These are phyloP conservation scores for Drosophila quinaria DNA, from an alignment of 2,888 invertebrate species.

Conservation along the genomic window DNA sequence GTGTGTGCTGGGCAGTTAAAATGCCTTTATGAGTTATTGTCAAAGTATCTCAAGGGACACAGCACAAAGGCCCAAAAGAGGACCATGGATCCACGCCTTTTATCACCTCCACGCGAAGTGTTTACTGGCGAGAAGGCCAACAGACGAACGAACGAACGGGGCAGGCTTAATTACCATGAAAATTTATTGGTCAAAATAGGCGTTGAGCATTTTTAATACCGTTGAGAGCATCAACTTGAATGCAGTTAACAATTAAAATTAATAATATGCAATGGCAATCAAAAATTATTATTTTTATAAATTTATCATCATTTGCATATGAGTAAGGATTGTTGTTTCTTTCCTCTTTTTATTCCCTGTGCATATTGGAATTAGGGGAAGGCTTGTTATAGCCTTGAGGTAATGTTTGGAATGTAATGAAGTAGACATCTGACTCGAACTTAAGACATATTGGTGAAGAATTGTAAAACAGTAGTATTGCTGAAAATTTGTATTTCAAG, in stretches of 20 bases:
- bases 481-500: too few relatives aligned
- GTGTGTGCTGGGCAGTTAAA: conserved; percentile 64
- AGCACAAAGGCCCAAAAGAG: conserved; percentile 22
- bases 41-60: conserved; percentile 61
- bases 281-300: conserved; percentile 27
- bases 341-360: not conserved
- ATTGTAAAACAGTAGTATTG: too few relatives aligned
- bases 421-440: not conserved
- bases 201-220: conserved; percentile 60
- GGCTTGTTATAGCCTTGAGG: not conserved
- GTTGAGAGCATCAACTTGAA: conserved; percentile 11
- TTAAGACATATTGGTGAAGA: too few relatives aligned
- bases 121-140: not conserved
- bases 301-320: conserved; percentile 21
- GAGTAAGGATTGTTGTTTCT: not conserved
- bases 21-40: conserved; percentile 79
- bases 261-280: conserved; percentile 34
- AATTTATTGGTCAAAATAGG: conserved; percentile 69
- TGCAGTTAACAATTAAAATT: conserved; percentile 36
- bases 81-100: conserved; percentile 35
- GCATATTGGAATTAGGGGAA: not conserved
- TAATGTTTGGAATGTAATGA: not conserved
- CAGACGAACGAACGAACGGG: conserved; percentile 16
- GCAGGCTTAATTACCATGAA: conserved; percentile 54
- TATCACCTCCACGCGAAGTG: conserved; percentile 54